A percentile compares a stretch with the other conserved stretches of the same genome.
phyloP scores from a whole-genome alignment of 2,888 invertebrate genomes.

The Orchestes rusci region DNA sequence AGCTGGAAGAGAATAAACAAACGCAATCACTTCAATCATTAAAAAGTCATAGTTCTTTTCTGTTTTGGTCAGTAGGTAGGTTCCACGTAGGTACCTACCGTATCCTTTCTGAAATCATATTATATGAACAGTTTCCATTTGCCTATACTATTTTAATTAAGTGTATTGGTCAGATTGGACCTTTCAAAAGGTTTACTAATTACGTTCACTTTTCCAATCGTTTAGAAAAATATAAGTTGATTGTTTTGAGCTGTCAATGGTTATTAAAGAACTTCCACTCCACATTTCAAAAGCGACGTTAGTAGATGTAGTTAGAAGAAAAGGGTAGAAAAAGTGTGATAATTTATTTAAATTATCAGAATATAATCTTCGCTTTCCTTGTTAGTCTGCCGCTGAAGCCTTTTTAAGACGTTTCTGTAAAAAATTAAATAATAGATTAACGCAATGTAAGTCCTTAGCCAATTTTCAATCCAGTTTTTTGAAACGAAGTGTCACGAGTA shows the following conservation, averaged over 20 bases:
- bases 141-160: not conserved
- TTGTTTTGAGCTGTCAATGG: no score
- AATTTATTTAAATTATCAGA: slow-evolving; percentile 17
- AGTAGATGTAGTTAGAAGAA: not conserved
- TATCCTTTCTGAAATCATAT: no score
- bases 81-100: no score
- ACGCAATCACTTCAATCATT: no score
- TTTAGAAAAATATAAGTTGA: no score
- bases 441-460: not conserved
- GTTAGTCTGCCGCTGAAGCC: slow-evolving; percentile 38
- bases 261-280: no score
- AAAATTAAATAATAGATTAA: slow-evolving; percentile 26
- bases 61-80: no score
- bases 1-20: no score
- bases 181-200: not conserved
- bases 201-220: no score
- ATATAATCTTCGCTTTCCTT: slow-evolving; percentile 23
- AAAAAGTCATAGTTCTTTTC: no score
- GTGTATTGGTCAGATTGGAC: not conserved
- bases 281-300: no score
- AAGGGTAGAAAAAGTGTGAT: not conserved
- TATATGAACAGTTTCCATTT: no score
- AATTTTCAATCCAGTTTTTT: not conserved
- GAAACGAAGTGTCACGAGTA: not conserved
- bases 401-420: slow-evolving; percentile 44